phyloP scores from a whole-genome alignment of 2,888 invertebrate genomes.

The Selenia dentaria region DNA sequence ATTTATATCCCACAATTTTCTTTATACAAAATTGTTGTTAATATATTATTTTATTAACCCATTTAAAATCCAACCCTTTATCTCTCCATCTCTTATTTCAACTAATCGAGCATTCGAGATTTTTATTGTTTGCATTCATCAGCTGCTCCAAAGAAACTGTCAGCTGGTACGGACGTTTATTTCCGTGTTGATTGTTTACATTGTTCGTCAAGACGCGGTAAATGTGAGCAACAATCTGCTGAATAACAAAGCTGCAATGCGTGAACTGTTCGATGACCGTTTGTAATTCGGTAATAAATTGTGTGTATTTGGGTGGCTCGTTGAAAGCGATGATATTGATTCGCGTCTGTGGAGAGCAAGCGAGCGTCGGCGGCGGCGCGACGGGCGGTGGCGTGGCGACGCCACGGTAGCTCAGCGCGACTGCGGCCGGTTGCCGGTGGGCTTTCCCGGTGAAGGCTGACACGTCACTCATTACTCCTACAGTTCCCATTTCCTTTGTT shows the following conservation, averaged over 20 bases:
- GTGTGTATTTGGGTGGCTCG: conserved; percentile 46
- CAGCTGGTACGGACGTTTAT: conserved; percentile 52
- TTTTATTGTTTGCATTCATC: conserved; percentile 33
- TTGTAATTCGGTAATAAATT: conserved; percentile 41
- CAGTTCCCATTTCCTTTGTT: conserved; percentile 23
- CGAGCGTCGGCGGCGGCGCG: conserved; percentile 47
- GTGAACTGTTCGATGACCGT: too few species aligned
- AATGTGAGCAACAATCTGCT: conserved; percentile 25
- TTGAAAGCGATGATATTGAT: conserved; percentile 61
- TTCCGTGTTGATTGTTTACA: conserved; percentile 52
- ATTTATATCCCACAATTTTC: conserved; percentile 26
- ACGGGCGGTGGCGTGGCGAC: conserved; percentile 50
- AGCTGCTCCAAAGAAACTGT: conserved; percentile 43
- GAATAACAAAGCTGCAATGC: conserved; percentile 27
- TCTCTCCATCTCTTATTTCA: too few species aligned
- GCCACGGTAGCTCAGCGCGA: conserved; percentile 66
- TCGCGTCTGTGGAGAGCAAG: conserved; percentile 48
- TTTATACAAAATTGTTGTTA: conserved; percentile 29
- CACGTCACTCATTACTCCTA: conserved; percentile 35
- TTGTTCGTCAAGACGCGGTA: conserved; percentile 32
- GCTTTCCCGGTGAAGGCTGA: conserved; percentile 52
- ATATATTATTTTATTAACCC: too few species aligned
- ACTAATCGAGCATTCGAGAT: conserved; percentile 3
- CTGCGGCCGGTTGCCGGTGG: conserved; percentile 52
- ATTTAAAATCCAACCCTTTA: too few species aligned